Base-by-base conservation (phyloP, 1,140 invertebrate species). In the Gonatopus flavifemur region DNA sequence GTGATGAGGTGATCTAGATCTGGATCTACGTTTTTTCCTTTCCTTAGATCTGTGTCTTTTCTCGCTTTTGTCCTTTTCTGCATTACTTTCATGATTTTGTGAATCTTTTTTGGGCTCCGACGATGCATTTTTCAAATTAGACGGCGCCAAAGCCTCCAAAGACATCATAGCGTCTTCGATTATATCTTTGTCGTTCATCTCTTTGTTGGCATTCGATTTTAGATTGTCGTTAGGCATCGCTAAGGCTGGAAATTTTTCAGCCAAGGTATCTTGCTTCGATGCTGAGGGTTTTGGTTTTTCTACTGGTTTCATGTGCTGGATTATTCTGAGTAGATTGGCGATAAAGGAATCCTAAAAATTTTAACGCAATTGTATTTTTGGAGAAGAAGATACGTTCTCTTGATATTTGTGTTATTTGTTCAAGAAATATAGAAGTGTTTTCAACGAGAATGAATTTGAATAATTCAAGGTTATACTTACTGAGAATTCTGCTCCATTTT, bases 401-500 rank as follows among this genome's bases (percentile, higher is more conserved):
- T n/a, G n/a, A n/a, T n/a, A n/a, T n/a, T n/a, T n/a, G n/a, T 47
- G 16, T 35, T 36, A 45, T 24, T 19, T 22, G 21, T 15, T 19
- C 18, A 42, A 37, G 16, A 13, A 33, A 41, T 4, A 44, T 49
- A 40, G 0, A 45, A 6, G 13, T 9, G 9, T 15, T 35, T 3
- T 4, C 12, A 15, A 49, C 9, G 31, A 24, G 12, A 21, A 36
- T 19, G 9, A 22, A 20, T 1, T 0, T 42, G 22, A 2, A 13
- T 16, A 35, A 35, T 39, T 30, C n/a, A n/a, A n/a, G n/a, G n/a
- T n/a, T n/a, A n/a, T 42, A 61, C 76, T 76, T 70, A 83, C 82
- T 0, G 90, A 89, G 73, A 94, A 94, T 72, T 96, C 93, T 2
- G 94, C 94, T 49, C 92, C 95, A 90, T 95, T 96, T 78, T 96